Evolutionary conservation across 2,113 vertebrate species (phyloP).

Genomic region (Heliornis fulica): DNA sequence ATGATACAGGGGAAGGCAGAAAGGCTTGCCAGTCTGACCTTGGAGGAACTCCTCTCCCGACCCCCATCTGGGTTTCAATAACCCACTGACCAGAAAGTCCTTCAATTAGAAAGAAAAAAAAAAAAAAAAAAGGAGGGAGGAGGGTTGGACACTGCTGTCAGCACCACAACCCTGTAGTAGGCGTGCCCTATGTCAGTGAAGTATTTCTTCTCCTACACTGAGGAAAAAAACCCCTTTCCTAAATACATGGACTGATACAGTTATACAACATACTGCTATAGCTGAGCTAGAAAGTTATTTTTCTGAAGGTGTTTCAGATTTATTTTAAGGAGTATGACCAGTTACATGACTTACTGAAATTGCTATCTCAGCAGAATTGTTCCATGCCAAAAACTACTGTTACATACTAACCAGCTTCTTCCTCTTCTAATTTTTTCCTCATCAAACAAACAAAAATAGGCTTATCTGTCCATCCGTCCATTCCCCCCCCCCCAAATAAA

Average conservation of each 20-base stretch:
- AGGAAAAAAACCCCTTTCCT: background rate
- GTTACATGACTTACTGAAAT: background rate
- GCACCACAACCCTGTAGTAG: background rate
- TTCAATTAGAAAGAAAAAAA: background rate
- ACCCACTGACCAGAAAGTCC: background rate
- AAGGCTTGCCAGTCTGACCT: conserved; percentile 49
- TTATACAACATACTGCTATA: background rate
- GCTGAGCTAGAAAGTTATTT: background rate
- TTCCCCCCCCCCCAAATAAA: background rate
- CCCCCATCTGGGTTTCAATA: background rate
- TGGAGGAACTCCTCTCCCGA: background rate
- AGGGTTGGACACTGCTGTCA: background rate
- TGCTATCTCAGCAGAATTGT: background rate
- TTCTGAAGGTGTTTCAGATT: background rate
- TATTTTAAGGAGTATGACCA: background rate
- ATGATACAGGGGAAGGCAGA: conserved; percentile 43
- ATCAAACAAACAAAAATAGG: no score
- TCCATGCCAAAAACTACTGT: background rate
- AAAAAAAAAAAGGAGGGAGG: no score
- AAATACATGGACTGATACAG: background rate
- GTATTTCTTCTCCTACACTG: background rate
- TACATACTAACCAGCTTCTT: background rate
- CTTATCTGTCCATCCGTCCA: no score
- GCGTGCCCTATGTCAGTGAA: background rate
- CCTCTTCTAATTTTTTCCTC: no score